Conservation (phyloP, 2,113 vertebrate species). For the Manacus vitellinus region DNA sequence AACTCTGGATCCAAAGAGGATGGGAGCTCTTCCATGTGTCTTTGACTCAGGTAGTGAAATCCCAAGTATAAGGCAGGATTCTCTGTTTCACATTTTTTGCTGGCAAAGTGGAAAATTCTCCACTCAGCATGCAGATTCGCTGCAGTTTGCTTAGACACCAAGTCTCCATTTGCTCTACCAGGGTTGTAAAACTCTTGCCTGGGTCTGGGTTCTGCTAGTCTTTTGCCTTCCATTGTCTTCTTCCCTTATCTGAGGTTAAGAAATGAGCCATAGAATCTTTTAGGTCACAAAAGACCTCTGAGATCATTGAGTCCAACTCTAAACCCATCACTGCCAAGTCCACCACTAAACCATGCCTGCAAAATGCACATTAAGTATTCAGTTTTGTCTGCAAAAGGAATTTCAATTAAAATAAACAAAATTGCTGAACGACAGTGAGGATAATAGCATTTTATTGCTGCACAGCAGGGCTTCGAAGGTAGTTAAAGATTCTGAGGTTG, state of each 20-base stretch:
- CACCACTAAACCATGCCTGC: not conserved
- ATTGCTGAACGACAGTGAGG: not conserved
- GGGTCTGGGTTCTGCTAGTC: not conserved
- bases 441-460: slow-evolving; percentile 7
- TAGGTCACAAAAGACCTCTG: not conserved
- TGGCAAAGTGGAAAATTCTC: slow-evolving; percentile 19
- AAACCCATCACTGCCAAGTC: not conserved
- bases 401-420: not conserved
- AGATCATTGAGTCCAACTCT: not conserved
- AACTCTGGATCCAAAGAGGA: not conserved
- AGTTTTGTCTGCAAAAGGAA: not conserved
- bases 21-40: not conserved
- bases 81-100: slow-evolving; percentile 6
- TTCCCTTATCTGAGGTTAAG: not conserved
- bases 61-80: not conserved
- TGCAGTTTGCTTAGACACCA: not conserved
- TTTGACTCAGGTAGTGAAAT: slow-evolving; percentile 15
- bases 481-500: not conserved
- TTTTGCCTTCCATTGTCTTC: not conserved
- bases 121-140: not conserved
- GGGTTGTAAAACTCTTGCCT: not conserved
- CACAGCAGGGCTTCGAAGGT: not conserved
- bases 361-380: not conserved
- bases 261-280: not conserved
- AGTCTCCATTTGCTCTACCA: slow-evolving; percentile 6